A percentile compares a stretch with the other conserved stretches of the same genome.
Conservation (phyloP, 53 echinoderm and acorn worm species). For the Zoroaster sp. region DNA sequence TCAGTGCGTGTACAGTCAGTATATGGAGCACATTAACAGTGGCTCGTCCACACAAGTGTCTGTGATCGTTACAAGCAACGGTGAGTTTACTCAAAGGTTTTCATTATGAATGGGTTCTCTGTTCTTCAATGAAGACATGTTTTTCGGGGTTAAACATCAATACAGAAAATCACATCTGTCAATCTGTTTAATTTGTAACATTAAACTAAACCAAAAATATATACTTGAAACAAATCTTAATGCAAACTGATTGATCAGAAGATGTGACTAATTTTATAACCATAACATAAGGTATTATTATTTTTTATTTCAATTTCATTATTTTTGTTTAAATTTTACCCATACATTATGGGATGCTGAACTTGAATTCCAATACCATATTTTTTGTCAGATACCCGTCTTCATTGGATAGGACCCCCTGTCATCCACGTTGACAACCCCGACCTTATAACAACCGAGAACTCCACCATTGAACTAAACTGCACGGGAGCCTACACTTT, state of each 20-base stretch:
- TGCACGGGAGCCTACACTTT: slow-evolving; percentile 73
- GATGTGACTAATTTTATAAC: too few relatives aligned
- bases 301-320: too few relatives aligned
- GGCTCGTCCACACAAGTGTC: slow-evolving; percentile 65
- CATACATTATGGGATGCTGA: too few relatives aligned
- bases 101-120: neutral
- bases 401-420: neutral
- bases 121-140: neutral
- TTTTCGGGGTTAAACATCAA: neutral
- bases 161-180: neutral
- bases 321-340: too few relatives aligned
- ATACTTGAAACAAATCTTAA: too few relatives aligned
- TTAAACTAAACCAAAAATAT: too few relatives aligned
- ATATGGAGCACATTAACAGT: slow-evolving; percentile 70
- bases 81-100: slow-evolving; percentile 21
- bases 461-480: slow-evolving; percentile 60
- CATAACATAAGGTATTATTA: too few relatives aligned
- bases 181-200: too few relatives aligned
- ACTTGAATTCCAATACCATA: too few relatives aligned
- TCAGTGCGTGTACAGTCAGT: slow-evolving; percentile 81
- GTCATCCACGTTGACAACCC: slow-evolving; percentile 12
- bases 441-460: slow-evolving; percentile 18
- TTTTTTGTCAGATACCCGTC: neutral
- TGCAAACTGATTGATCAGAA: too few relatives aligned
- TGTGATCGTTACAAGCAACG: slow-evolving; percentile 58